Conservation (phyloP, 2,888 invertebrate genomes). For the Calameuta filiformis region DNA sequence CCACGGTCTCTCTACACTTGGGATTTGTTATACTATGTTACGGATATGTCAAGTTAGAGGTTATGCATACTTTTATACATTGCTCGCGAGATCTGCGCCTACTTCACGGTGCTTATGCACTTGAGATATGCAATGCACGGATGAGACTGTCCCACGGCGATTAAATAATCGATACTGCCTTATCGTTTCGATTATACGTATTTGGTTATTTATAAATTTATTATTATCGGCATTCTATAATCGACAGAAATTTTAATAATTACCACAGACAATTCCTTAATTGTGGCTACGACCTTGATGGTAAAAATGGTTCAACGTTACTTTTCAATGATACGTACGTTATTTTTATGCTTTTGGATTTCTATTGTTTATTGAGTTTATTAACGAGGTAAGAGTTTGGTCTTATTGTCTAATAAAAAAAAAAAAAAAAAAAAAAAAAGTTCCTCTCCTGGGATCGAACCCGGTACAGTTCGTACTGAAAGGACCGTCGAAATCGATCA, state of each 20-base stretch:
- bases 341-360: background rate
- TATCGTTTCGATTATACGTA: background rate
- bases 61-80: background rate
- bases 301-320: too few species aligned
- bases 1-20: background rate
- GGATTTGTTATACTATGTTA: background rate
- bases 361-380: background rate
- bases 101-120: background rate
- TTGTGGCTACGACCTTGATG: accelerated
- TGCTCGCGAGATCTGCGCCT: background rate
- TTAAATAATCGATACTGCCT: background rate
- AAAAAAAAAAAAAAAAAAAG: background rate
- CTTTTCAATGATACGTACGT: background rate
- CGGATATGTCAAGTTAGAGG: background rate
- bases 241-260: background rate
- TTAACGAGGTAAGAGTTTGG: background rate
- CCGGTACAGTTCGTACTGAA: background rate
- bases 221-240: background rate
- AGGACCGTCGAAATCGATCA: background rate
- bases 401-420: background rate
- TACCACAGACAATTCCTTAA: background rate
- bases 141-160: background rate
- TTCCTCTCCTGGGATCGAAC: background rate
- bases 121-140: background rate
- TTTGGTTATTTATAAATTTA: background rate